Evolutionary conservation across 2,797 vertebrate species (phyloP).

Genomic region (Zalophus californianus): DNA sequence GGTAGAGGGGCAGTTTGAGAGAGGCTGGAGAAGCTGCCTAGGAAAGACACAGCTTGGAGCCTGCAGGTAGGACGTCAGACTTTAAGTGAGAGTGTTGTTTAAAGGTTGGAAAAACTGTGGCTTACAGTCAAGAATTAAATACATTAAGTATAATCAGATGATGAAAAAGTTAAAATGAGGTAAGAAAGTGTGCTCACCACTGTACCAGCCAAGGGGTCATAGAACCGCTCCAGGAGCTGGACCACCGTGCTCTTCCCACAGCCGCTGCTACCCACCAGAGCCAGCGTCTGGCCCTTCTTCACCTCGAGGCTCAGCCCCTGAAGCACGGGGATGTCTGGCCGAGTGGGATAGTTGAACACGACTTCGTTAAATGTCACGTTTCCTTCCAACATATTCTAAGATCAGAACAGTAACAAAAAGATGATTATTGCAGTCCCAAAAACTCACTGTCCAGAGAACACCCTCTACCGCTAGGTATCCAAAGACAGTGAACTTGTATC

Average conservation of each 20-base stretch:
- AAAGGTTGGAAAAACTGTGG: not conserved
- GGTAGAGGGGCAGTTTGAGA: not conserved
- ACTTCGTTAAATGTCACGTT: constrained; percentile 90
- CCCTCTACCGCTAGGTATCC: not conserved
- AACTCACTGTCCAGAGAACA: not conserved
- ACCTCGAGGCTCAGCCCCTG: constrained; percentile 92
- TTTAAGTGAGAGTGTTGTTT: not conserved
- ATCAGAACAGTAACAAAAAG: not conserved
- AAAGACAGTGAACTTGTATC: not conserved
- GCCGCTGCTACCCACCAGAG: constrained; percentile 97
- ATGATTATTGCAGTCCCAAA: not conserved
- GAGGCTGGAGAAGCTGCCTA: not conserved
- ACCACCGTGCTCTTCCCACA: constrained; percentile 97
- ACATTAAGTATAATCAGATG: not conserved
- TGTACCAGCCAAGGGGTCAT: constrained; percentile 90
- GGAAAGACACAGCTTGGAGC: not conserved
- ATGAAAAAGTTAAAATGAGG: not conserved
- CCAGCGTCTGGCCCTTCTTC: constrained; percentile 95
- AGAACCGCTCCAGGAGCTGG: constrained; percentile 96
- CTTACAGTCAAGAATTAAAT: not conserved
- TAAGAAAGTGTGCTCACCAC: constrained; percentile 87
- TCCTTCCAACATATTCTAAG: constrained; percentile 90
- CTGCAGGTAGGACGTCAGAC: not conserved
- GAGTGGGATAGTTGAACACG: constrained; percentile 94
- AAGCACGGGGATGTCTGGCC: constrained; percentile 92